Evolutionary conservation across 2,888 invertebrate species (phyloP).

Genomic region (Suillia variegata): DNA sequence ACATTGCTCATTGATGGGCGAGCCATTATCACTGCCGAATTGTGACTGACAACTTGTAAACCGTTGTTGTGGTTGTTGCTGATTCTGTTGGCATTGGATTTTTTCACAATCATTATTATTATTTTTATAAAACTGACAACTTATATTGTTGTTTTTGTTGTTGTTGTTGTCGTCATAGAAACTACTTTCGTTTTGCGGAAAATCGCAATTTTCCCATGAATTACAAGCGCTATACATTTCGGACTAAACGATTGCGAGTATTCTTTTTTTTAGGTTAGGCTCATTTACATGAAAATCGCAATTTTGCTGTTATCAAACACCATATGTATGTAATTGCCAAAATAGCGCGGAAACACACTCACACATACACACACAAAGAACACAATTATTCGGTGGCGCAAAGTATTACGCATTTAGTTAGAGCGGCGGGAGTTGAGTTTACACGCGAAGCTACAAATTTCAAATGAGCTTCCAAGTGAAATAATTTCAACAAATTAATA

Average conservation of each 20-base stretch:
- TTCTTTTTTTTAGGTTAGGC: not conserved
- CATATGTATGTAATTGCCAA: not conserved
- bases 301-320: slow-evolving; percentile 15
- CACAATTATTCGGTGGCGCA: no score
- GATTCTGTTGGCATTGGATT: not conserved
- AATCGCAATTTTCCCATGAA: slow-evolving; percentile 41
- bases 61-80: slow-evolving; percentile 15
- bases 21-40: slow-evolving; percentile 8
- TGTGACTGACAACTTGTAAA: not conserved
- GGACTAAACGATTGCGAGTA: no score
- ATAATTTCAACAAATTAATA: slow-evolving; percentile 41
- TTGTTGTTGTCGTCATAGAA: slow-evolving; percentile 38
- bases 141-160: not conserved
- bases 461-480: slow-evolving; percentile 45
- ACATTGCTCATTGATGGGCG: slow-evolving; percentile 36
- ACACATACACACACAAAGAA: not conserved
- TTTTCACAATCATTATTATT: slow-evolving; percentile 27
- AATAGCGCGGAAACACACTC: no score
- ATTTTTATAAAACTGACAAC: slow-evolving; percentile 15
- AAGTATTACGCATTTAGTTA: no score
- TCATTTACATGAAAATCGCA: slow-evolving; percentile 28
- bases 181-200: slow-evolving; percentile 38
- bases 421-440: no score
- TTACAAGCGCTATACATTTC: slow-evolving; percentile 36
- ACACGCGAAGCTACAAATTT: slow-evolving; percentile 32